Evolutionary conservation across 2,113 vertebrate species (phyloP).

Genomic region (Laticauda laticaudata): DNA sequence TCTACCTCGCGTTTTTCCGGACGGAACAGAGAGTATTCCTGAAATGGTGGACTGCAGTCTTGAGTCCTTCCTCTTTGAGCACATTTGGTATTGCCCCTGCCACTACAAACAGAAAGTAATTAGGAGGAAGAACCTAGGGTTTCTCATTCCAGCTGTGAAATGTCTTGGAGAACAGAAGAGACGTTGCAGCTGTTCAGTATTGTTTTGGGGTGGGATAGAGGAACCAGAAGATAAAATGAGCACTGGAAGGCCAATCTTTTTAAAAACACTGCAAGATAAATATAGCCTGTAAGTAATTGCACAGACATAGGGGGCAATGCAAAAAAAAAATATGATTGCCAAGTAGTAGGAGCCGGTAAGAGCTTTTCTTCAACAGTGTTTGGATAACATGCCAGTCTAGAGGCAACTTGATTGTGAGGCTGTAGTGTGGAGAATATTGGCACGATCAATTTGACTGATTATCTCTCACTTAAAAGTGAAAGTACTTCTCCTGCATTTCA

Average conservation of each 20-base stretch:
- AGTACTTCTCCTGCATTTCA: neutral
- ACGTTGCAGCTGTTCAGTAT: neutral
- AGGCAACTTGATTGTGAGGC: neutral
- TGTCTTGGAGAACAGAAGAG: neutral
- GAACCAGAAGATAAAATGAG: neutral
- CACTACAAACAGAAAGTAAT: neutral
- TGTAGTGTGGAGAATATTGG: neutral
- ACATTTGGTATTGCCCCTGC: neutral
- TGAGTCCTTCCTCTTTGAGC: neutral
- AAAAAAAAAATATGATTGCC: neutral
- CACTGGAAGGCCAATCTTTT: neutral
- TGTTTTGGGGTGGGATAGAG: neutral
- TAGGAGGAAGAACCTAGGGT: neutral
- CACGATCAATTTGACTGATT: neutral
- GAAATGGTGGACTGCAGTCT: neutral
- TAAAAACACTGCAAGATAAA: neutral
- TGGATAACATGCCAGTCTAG: neutral
- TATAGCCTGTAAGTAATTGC: neutral
- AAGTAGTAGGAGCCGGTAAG: neutral
- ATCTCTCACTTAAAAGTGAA: neutral
- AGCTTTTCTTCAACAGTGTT: neutral
- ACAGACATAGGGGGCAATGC: neutral
- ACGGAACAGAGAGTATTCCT: no score
- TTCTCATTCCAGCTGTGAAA: neutral
- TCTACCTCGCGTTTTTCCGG: no score